Evolutionary conservation across 2,888 invertebrate genomes (phyloP), one percentile per base, ranked within the genome.

Genomic region (Melolontha melolontha): DNA sequence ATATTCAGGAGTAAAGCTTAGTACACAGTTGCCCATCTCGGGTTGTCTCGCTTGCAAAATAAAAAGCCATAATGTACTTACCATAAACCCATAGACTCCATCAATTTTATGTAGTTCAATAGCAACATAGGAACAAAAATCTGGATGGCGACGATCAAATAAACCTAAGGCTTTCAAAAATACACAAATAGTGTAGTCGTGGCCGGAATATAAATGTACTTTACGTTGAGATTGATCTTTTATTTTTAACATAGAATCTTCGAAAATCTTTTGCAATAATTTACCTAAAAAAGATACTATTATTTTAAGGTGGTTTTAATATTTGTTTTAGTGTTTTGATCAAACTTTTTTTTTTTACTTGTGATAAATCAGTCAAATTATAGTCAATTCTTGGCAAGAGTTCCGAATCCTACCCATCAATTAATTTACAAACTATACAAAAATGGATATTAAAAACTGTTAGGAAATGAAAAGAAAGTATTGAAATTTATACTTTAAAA

Each of bases 141-240:
- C 39, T 6, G 68, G 68, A 16, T 55, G 57, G 6, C 57, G 50
- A 7, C 41, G 12, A 17, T 64, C 41, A 29, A 57, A 68, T 2
- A 64, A 12, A 42, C 55, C 50, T n/a, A 68, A 29, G 12, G 40
- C 16, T 16, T 50, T 68, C 11, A 68, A 34, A 40, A 68, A 41
- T 34, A 68, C 29, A 7, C 64, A 64, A 27, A 68, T 65, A 6
- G 57, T 64, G 47, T 65, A 65, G 14, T 68, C 68, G 14, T 68
- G 68, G 6, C 57, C 68, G n/a, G 68, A 68, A 65, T 68, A 68
- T 22, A 68, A n/a, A 27, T 65, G 65, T 1, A 57, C 42, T 44
- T 65, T 57, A 12, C 27, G 16, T 10, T 41, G 16, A 8, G 68
- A 68, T 34, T 41, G 27, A 6, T 50, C 59, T 14, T 41, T 34